phyloP scores from a whole-genome alignment of 2,113 vertebrate species.

The Caranx ignobilis region DNA sequence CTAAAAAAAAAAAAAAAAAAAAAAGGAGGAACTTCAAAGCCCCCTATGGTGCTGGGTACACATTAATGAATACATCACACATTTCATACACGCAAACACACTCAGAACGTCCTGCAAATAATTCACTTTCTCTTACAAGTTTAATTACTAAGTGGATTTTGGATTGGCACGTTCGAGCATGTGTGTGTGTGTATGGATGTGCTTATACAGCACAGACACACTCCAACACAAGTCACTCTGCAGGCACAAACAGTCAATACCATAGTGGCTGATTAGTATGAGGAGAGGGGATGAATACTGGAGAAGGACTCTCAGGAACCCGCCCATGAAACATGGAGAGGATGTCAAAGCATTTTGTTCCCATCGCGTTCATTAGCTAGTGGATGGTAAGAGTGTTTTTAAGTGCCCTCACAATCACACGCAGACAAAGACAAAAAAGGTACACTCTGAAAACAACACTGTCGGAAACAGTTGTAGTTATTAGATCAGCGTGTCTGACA shows the following conservation, averaged over 20 bases:
- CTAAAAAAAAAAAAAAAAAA: conserved; percentile 57
- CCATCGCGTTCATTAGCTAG: conserved; percentile 79
- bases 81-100: conserved; percentile 55
- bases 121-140: conserved; percentile 31
- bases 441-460: conserved; percentile 74
- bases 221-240: conserved; percentile 50
- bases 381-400: conserved; percentile 43
- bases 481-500: conserved; percentile 84
- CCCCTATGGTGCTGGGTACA: conserved; percentile 50
- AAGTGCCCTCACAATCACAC: conserved; percentile 35
- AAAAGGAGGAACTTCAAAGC: conserved; percentile 67
- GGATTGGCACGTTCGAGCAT: conserved; percentile 49
- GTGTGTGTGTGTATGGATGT: conserved; percentile 14
- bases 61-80: conserved; percentile 70
- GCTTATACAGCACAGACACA: conserved; percentile 34
- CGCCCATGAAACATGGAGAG: conserved; percentile 79
- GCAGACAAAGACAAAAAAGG: conserved; percentile 30
- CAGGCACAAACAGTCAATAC: conserved; percentile 71
- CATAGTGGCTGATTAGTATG: conserved; percentile 76
- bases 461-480: conserved; percentile 80
- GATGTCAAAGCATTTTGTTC: conserved; percentile 77
- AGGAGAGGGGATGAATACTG: conserved; percentile 76
- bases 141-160: conserved; percentile 46
- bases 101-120: conserved; percentile 47
- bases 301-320: conserved; percentile 73